Evolutionary conservation across 1,140 invertebrate species (phyloP).

Genomic region (Proctacanthus coquilletti): DNA sequence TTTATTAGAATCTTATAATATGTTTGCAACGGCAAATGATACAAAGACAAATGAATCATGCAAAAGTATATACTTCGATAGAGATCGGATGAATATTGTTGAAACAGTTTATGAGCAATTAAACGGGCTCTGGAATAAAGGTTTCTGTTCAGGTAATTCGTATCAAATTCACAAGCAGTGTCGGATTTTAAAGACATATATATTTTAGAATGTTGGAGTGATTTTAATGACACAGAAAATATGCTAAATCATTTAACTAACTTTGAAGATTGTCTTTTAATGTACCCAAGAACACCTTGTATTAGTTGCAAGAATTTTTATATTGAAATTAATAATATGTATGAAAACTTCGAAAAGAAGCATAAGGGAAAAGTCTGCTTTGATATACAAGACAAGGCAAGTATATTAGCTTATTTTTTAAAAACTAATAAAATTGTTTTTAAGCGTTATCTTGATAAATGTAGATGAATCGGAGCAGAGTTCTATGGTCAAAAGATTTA

Average conservation of each 20-base stretch:
- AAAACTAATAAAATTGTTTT: background rate
- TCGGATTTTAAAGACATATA: background rate
- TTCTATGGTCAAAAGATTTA: background rate
- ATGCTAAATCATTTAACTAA: background rate
- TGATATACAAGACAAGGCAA: background rate
- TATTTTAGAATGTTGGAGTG: background rate
- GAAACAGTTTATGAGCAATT: background rate
- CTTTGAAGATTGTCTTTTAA: background rate
- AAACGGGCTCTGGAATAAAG: background rate
- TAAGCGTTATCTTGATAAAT: no score
- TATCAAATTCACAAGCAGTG: no score
- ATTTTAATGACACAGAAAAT: background rate
- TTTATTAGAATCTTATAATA: background rate
- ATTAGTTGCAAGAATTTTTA: background rate
- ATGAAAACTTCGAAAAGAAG: background rate
- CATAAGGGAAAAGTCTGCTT: background rate
- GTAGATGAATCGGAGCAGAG: slow-evolving; percentile 2
- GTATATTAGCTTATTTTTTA: background rate
- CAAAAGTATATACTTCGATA: background rate
- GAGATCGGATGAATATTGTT: slow-evolving; percentile 1
- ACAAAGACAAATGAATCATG: background rate
- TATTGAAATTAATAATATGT: background rate
- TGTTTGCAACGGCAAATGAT: background rate
- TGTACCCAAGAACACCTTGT: no score
- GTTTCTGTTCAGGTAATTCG: background rate